Evolutionary conservation across 2,888 invertebrate species (phyloP), one percentile per base, ranked within the genome.

Genomic region (Carabus problematicus): DNA sequence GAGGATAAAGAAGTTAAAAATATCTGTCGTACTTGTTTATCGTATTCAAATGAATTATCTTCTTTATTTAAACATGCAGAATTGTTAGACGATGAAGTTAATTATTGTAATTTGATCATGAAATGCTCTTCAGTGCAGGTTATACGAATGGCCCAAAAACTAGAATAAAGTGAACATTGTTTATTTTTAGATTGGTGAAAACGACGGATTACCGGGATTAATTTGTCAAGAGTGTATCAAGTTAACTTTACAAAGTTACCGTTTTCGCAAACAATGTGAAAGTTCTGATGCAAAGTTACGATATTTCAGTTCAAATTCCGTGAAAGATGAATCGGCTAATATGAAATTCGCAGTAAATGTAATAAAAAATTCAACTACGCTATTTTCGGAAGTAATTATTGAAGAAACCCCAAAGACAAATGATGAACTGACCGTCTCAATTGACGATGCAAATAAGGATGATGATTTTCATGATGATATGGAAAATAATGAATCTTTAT

Each of bases 201-300:
- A 59, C 45, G 70, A 70, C 59, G 59, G 61, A 18, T 40, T 70
- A 2, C 64, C 64, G 0, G 11, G 29, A 40, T 14, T 19, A 59
- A 70, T 70, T 39, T 70, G 64, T 39, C 55, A 59, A 18, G 56
- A 70, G 42, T 70, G 64, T 59, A 47, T 60, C 42, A 18, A 70
- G 16, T 9, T 45, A n/a, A 14, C 58, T 29, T 54, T 49, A 19
- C 41, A 42, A 54, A 43, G 49, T 29, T 70, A 70, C 39, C 45
- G 16, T 29, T 70, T 70, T 55, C 12, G 41, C 42, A 52, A 60
- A 43, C 64, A 58, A 54, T 47, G 58, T 19, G 8, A 64, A 55
- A 19, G 29, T 41, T 54, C 64, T 16, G 64, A 70, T 61, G 11
- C 43, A 41, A 70, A 54, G 45, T 58, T 70, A 49, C 43, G 64